These are phyloP conservation scores for Atta colombica DNA, from an alignment of 1,140 invertebrate genomes.

Conservation along the genomic window DNA sequence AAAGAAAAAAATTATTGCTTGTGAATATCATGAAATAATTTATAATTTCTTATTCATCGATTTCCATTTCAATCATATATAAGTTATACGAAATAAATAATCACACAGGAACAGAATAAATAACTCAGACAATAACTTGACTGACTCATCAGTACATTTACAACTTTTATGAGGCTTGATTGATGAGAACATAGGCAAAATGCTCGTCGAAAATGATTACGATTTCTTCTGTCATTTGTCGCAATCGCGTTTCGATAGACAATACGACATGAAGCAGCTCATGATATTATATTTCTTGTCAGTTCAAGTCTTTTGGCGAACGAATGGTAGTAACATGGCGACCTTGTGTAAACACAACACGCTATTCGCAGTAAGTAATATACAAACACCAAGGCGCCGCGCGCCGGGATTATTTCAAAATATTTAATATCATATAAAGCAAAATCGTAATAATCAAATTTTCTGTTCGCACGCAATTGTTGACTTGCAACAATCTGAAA, in stretches of 20 bases:
- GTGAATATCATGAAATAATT: neutral
- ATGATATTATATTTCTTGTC: conserved; percentile 8
- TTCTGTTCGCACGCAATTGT: neutral
- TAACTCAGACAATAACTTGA: too few relatives aligned
- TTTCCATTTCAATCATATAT: neutral
- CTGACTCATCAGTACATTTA: neutral
- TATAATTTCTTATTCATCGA: neutral
- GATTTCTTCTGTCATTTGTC: neutral
- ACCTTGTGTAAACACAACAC: neutral
- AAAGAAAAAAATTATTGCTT: neutral
- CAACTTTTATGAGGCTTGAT: neutral
- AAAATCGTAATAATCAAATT: conserved; percentile 2
- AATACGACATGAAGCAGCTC: neutral
- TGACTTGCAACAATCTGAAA: neutral
- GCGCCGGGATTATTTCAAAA: neutral
- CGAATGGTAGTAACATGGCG: neutral
- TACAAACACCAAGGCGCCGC: neutral
- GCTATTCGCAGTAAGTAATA: neutral
- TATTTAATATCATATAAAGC: neutral
- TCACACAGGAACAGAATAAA: too few relatives aligned
- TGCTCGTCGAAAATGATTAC: neutral
- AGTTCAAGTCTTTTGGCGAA: neutral
- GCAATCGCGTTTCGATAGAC: neutral
- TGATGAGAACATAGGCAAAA: neutral
- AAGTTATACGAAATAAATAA: neutral